Percentiles rank a stretch among this genome's conserved stretches.
These are phyloP conservation scores for Gephyroberyx darwinii DNA, from an alignment of 2,797 vertebrate genomes.

Conservation along the genomic window DNA sequence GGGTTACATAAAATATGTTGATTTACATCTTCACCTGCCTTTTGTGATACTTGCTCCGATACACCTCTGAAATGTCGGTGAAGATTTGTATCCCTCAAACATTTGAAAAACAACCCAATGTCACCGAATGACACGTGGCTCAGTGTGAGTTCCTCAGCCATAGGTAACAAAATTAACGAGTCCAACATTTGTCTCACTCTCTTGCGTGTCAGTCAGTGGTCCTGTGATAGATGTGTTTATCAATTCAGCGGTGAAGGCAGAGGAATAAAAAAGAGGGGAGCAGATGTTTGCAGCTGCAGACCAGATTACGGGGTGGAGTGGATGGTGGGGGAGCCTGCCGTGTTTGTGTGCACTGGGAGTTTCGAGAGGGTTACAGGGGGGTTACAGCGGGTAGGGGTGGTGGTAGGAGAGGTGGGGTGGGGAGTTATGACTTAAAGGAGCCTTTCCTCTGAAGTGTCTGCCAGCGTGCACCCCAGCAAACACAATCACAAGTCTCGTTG, in stretches of 20 bases:
- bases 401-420: constrained; percentile 74
- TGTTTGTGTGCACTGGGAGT: constrained; percentile 63
- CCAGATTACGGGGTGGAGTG: constrained; percentile 86
- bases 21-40: not conserved
- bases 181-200: constrained; percentile 64
- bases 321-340: constrained; percentile 67
- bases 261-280: constrained; percentile 72
- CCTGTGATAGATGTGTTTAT: constrained; percentile 83
- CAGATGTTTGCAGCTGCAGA: constrained; percentile 87
- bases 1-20: not conserved
- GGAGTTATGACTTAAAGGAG: constrained; percentile 85
- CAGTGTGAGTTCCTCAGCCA: constrained; percentile 18
- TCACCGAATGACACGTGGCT: constrained; percentile 23
- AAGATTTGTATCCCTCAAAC: constrained; percentile 17
- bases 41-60: not conserved
- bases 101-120: constrained; percentile 25
- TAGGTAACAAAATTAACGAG: constrained; percentile 53
- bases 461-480: constrained; percentile 86
- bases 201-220: constrained; percentile 75
- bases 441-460: constrained; percentile 86
- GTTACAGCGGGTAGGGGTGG: constrained; percentile 77
- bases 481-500: constrained; percentile 85
- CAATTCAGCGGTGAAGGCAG: constrained; percentile 77
- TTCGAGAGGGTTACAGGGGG: constrained; percentile 77
- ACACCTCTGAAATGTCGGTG: not conserved